These are phyloP conservation scores for Pseudomyrmex cubaensis DNA, from an alignment of 1,140 invertebrate species.

Conservation along the genomic window DNA sequence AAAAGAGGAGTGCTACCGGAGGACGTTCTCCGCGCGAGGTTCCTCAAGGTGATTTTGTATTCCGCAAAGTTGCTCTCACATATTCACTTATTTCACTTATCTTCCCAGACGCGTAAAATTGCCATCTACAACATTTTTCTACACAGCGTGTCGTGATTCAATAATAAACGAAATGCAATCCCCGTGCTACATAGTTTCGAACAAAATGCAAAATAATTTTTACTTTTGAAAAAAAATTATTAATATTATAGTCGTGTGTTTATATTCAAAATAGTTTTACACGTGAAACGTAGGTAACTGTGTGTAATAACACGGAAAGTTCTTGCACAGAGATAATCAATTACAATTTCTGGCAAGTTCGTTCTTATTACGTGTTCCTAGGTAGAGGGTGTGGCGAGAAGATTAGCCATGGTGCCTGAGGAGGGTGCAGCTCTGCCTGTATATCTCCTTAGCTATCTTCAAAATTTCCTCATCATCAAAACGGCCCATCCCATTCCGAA, in stretches of 20 bases:
- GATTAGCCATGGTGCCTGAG: conserved; percentile 93
- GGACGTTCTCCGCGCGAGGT: conserved; percentile 93
- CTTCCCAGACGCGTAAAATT: neutral
- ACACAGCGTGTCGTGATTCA: no score
- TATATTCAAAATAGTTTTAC: no score
- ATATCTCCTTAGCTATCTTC: conserved; percentile 95
- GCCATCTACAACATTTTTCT: no score
- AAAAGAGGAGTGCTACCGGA: conserved; percentile 94
- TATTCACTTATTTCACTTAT: neutral
- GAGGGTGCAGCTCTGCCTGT: conserved; percentile 91
- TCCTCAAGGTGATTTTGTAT: conserved; percentile 88
- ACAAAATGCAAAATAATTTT: no score
- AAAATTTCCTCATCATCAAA: conserved; percentile 90
- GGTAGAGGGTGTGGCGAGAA: conserved; percentile 90
- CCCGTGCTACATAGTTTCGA: no score
- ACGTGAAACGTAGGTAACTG: no score
- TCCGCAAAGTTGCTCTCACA: neutral
- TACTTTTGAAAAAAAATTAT: no score
- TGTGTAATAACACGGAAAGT: no score
- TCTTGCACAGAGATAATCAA: neutral
- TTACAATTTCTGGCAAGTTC: conserved; percentile 19
- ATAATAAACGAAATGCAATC: no score
- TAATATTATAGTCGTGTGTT: no score
- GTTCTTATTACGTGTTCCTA: conserved; percentile 73
- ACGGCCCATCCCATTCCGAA: conserved; percentile 88